A percentile compares a stretch with the other conserved stretches of the same genome.
Evolutionary conservation across 2,888 invertebrate species (phyloP).

Genomic region (Biston betularia): DNA sequence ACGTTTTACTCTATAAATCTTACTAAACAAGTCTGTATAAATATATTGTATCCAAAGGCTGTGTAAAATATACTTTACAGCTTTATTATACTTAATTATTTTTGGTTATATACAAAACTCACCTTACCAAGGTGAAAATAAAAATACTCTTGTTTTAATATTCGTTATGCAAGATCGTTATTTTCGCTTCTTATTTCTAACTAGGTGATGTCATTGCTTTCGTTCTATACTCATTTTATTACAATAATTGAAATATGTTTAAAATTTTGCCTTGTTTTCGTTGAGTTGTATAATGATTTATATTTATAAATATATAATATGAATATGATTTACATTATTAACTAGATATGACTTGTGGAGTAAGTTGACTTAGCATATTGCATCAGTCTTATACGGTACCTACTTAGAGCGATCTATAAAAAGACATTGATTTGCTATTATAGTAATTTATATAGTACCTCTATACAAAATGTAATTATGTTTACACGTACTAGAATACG

Average conservation of each 20-base stretch:
- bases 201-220: constrained; percentile 9
- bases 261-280: background rate
- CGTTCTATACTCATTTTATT: constrained; percentile 5
- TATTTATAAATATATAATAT: background rate
- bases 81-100: constrained; percentile 3
- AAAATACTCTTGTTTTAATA: constrained; percentile 9
- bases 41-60: background rate
- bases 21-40: too few species aligned
- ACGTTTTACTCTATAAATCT: too few species aligned
- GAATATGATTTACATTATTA: background rate
- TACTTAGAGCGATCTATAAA: too few species aligned
- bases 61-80: background rate
- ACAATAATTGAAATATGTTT: constrained; percentile 5
- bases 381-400: background rate
- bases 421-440: constrained; percentile 18
- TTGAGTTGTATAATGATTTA: too few species aligned
- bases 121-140: constrained; percentile 28
- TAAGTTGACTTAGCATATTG: background rate
- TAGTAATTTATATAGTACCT: too few species aligned
- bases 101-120: constrained; percentile 14
- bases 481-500: constrained; percentile 13
- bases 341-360: background rate
- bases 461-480: background rate
- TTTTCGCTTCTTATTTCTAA: constrained; percentile 9
- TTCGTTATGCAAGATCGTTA: constrained; percentile 2